phyloP scores from a whole-genome alignment of 2,113 vertebrate genomes.

The Orthochromis indermauri region DNA sequence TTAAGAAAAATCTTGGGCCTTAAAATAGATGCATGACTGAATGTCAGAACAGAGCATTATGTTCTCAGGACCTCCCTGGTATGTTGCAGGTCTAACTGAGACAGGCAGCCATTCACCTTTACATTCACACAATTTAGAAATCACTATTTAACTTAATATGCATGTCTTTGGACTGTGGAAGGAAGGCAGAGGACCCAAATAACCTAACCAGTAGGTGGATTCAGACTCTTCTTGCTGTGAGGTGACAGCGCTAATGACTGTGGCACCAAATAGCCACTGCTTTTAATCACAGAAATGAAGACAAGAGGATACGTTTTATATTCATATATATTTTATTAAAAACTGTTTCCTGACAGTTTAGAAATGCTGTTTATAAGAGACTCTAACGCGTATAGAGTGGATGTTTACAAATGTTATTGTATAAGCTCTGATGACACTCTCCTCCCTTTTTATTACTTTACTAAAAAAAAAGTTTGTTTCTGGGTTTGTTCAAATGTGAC shows the following conservation, averaged over 20 bases:
- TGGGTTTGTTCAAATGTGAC: neutral
- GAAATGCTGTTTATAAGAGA: slow-evolving; percentile 37
- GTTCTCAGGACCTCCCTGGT: neutral
- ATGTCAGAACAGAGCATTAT: neutral
- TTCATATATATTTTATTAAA: slow-evolving; percentile 55
- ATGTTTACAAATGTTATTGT: slow-evolving; percentile 36
- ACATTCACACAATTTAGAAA: neutral
- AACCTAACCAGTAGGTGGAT: neutral
- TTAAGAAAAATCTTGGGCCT: neutral
- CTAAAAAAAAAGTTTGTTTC: neutral
- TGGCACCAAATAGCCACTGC: neutral
- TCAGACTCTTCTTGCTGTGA: neutral
- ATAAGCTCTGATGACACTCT: slow-evolving; percentile 3
- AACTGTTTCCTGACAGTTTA: slow-evolving; percentile 72
- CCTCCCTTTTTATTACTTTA: neutral
- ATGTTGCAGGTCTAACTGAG: neutral
- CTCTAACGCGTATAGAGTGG: slow-evolving; percentile 27
- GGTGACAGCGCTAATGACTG: neutral
- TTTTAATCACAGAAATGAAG: neutral
- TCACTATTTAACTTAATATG: neutral
- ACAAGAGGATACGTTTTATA: neutral
- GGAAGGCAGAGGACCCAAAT: neutral
- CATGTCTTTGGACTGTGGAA: neutral
- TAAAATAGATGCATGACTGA: neutral
- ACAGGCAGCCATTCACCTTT: neutral